Percentiles rank a stretch among this genome's conserved stretches.
Conservation (phyloP, 1,140 invertebrate genomes). For the Prorops nasuta region DNA sequence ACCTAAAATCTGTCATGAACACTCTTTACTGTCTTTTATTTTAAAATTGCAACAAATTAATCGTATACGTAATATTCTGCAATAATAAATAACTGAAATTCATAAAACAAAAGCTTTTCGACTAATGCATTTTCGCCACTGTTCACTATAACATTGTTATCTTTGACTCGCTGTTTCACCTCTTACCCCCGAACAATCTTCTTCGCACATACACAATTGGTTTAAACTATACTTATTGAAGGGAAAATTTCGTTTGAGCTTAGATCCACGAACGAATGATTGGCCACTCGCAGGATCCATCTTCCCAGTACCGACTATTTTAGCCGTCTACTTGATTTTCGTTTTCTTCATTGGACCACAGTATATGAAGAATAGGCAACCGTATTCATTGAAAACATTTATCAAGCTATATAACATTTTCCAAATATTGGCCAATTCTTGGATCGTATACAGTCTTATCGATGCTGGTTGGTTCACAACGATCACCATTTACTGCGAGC, state of each 20-base stretch:
- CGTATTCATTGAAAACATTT: conserved; percentile 60
- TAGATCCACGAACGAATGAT: conserved; percentile 14
- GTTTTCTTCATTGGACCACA: conserved; percentile 56
- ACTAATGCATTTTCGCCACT: too few species aligned
- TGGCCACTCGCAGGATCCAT: conserved; percentile 11
- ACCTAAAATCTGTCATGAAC: too few species aligned
- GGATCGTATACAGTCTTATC: conserved; percentile 47
- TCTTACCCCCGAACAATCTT: too few species aligned
- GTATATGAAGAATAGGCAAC: conserved; percentile 62
- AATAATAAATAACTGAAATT: too few species aligned
- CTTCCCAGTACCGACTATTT: conserved; percentile 1
- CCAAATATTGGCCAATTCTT: conserved; percentile 57
- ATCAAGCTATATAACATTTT: conserved; percentile 64
- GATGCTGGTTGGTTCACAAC: conserved; percentile 22
- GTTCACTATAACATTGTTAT: too few species aligned
- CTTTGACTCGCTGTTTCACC: too few species aligned
- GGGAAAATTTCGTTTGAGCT: neutral
- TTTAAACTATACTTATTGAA: neutral
- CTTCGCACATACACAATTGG: too few species aligned
- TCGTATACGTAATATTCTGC: too few species aligned
- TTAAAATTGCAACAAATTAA: too few species aligned
- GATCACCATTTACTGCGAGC: conserved; percentile 33
- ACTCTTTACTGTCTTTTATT: too few species aligned
- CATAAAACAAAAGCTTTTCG: too few species aligned
- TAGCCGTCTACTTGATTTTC: conserved; percentile 50